These are phyloP conservation scores for Punctoribates punctum DNA, from an alignment of 2,888 invertebrate genomes.

Conservation along the genomic window DNA sequence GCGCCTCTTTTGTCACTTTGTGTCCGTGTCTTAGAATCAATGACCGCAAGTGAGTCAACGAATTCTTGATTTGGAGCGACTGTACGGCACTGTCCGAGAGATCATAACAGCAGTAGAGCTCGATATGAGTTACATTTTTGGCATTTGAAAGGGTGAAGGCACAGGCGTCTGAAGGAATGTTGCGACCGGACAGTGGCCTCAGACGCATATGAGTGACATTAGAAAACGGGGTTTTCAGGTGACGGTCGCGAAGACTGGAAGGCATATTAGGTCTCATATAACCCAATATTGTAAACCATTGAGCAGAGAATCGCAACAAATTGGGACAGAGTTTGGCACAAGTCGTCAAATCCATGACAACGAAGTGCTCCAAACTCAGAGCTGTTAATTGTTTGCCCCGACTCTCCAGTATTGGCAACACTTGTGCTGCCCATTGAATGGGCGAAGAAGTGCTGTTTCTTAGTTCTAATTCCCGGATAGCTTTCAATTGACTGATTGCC, in stretches of 20 bases:
- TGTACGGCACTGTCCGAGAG: slow-evolving; percentile 46
- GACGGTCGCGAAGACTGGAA: slow-evolving; percentile 38
- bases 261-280: background rate
- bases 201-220: slow-evolving; percentile 47
- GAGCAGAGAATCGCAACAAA: slow-evolving; percentile 47
- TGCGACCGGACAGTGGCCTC: slow-evolving; percentile 47
- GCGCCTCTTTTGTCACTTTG: slow-evolving; percentile 38
- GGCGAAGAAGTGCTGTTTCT: slow-evolving; percentile 47
- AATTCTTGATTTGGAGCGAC: slow-evolving; percentile 45
- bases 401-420: slow-evolving; percentile 46
- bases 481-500: slow-evolving; percentile 42
- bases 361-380: slow-evolving; percentile 48
- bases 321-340: slow-evolving; percentile 48
- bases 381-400: slow-evolving; percentile 46
- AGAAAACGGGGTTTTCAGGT: slow-evolving; percentile 45
- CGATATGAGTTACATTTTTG: slow-evolving; percentile 46
- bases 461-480: slow-evolving; percentile 45
- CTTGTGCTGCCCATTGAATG: slow-evolving; percentile 46
- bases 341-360: slow-evolving; percentile 47
- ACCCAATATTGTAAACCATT: slow-evolving; percentile 48
- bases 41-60: slow-evolving; percentile 44
- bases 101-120: slow-evolving; percentile 49
- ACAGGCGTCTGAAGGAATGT: slow-evolving; percentile 46
- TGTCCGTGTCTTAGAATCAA: slow-evolving; percentile 48
- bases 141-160: slow-evolving; percentile 46